Percentiles rank a stretch among this genome's conserved stretches.
These are phyloP conservation scores for Leuciscus idus DNA, from an alignment of 2,113 vertebrate genomes.

Conservation along the genomic window DNA sequence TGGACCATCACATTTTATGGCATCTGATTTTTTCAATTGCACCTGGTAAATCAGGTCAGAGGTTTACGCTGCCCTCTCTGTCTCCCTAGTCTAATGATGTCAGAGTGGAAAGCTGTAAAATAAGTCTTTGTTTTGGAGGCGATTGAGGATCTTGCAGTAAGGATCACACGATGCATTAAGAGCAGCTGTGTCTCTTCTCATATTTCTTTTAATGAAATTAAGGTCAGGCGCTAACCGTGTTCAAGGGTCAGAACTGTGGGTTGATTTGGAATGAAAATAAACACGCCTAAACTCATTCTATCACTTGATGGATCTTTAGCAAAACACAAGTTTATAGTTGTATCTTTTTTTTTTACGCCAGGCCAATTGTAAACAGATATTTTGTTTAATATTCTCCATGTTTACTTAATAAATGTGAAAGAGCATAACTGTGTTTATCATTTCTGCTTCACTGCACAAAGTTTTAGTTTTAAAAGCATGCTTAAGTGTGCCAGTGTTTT, in stretches of 20 bases:
- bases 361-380: not conserved
- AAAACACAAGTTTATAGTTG: not conserved
- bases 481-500: not conserved
- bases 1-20: slow-evolving; percentile 52
- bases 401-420: not conserved
- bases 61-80: not conserved
- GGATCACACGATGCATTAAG: slow-evolving; percentile 41
- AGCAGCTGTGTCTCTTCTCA: slow-evolving; percentile 56
- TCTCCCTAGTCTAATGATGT: not conserved
- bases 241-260: slow-evolving; percentile 51
- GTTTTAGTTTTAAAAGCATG: not conserved
- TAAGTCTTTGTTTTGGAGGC: slow-evolving; percentile 40
- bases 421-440: not conserved
- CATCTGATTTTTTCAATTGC: slow-evolving; percentile 55
- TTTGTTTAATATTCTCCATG: slow-evolving; percentile 23
- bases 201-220: slow-evolving; percentile 56
- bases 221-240: slow-evolving; percentile 42
- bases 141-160: slow-evolving; percentile 18
- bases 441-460: not conserved
- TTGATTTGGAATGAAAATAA: slow-evolving; percentile 50
- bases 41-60: slow-evolving; percentile 46
- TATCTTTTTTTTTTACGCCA: not conserved
- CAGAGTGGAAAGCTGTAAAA: slow-evolving; percentile 16
- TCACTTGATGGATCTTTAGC: slow-evolving; percentile 33
- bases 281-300: slow-evolving; percentile 39